phyloP scores from a whole-genome alignment of 2,888 invertebrate species.

The Philereme vetulata region DNA sequence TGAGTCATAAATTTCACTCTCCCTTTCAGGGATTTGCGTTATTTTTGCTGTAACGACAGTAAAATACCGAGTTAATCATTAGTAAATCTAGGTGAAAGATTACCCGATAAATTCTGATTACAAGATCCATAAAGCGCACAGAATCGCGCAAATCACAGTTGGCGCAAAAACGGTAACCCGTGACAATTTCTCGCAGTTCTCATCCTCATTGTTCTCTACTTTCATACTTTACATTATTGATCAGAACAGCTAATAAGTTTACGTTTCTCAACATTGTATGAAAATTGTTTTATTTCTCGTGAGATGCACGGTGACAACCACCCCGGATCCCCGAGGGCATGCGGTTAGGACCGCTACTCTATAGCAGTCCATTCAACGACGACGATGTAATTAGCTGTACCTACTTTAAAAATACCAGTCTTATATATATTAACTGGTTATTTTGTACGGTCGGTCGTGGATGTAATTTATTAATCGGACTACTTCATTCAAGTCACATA shows the following conservation, averaged over 20 bases:
- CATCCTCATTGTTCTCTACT: constrained; percentile 75
- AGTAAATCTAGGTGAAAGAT: constrained; percentile 11
- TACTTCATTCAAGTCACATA: constrained; percentile 48
- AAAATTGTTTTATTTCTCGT: constrained; percentile 54
- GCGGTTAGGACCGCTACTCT: constrained; percentile 39
- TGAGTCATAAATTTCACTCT: constrained; percentile 24
- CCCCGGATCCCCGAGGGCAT: constrained; percentile 37
- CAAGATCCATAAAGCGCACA: constrained; percentile 31
- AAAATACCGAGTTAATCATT: constrained; percentile 9
- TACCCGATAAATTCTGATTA: constrained; percentile 17
- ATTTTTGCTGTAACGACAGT: constrained; percentile 17
- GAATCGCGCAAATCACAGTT: constrained; percentile 29
- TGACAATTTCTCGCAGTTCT: constrained; percentile 67
- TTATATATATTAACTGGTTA: constrained; percentile 44
- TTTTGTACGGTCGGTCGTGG: constrained; percentile 58
- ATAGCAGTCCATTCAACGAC: constrained; percentile 51
- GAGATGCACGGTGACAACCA: constrained; percentile 48
- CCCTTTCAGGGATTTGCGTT: constrained; percentile 16
- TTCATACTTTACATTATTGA: constrained; percentile 66
- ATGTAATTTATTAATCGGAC: constrained; percentile 62
- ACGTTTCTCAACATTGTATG: constrained; percentile 74
- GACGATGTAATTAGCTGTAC: constrained; percentile 63
- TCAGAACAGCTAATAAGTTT: constrained; percentile 50
- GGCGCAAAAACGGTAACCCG: constrained; percentile 57
- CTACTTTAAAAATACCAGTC: constrained; percentile 37